A percentile compares a stretch with the other conserved stretches of the same genome.
phyloP scores from a whole-genome alignment of 2,888 invertebrate species.

The Torymus auratus region DNA sequence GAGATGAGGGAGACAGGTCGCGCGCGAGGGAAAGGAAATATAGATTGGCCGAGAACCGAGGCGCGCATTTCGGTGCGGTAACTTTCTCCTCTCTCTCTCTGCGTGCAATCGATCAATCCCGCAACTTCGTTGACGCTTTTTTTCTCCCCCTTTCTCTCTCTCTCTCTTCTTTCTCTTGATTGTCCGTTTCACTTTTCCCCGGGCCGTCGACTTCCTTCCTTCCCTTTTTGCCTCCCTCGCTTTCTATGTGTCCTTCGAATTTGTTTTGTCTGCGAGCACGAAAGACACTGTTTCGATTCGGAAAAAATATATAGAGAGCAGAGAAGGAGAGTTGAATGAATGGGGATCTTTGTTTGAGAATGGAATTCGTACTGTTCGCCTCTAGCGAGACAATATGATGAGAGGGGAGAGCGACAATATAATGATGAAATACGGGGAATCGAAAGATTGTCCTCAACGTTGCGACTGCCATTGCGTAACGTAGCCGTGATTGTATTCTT shows the following conservation, averaged over 20 bases:
- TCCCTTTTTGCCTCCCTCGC: neutral
- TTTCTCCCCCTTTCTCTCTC: constrained; percentile 27
- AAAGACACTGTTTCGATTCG: neutral
- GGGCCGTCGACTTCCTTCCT: neutral
- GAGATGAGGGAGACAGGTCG: neutral
- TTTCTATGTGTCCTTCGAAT: neutral
- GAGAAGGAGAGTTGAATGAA: neutral
- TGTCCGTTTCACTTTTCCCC: constrained; percentile 10
- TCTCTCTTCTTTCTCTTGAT: constrained; percentile 7
- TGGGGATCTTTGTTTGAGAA: constrained; percentile 4
- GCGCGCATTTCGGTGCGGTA: neutral
- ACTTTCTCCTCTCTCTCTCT: constrained; percentile 3
- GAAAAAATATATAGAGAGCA: neutral
- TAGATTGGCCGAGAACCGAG: constrained; percentile 23
- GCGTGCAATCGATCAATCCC: constrained; percentile 27
- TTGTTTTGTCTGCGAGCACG: constrained; percentile 27
- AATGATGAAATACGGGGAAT: neutral
- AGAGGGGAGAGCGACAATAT: neutral
- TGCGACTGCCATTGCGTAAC: neutral
- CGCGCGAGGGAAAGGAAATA: constrained; percentile 8
- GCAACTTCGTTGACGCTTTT: constrained; percentile 21
- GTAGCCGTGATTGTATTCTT: neutral
- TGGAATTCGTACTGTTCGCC: neutral
- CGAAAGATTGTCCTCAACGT: neutral
- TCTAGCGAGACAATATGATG: neutral